Evolutionary conservation across 2,888 invertebrate species (phyloP), one percentile per base, ranked within the genome.

Genomic region (Agonopterix alstromeriana): DNA sequence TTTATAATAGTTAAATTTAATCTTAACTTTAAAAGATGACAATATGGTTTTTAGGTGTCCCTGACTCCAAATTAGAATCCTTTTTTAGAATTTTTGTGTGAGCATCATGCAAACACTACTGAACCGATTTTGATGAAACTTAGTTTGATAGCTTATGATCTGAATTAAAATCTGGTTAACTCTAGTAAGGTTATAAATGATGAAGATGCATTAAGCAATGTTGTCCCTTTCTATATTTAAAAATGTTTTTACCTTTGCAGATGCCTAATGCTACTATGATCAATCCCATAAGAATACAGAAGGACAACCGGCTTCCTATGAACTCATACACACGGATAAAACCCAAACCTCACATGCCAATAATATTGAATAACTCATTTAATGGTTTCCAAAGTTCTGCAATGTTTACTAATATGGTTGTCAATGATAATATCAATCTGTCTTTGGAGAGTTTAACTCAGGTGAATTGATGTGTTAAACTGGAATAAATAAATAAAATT

Each of bases 381-480:
- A 85, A 86, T 64, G 84, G 85, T 12, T 77, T 63, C 55, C 68
- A 57, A 46, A 67, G 54, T 54, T 51, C 52, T n/a, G 61, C 56
- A 48, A 12, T 60, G 9, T 71, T 54, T 48, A 66, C 51, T 27
- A 57, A 58, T 48, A 58, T 66, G 49, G 57, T 59, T n/a, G 35
- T 45, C 11, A 47, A 42, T 40, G 53, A 53, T 36, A 53, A 53
- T 35, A 53, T 53, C 8, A 53, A 53, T 36, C 27, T 89, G 43
- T 89, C 89, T 14, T 51, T 89, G 55, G 89, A 89, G 52, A 88
- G 67, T 61, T 71, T 89, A 53, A 89, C 89, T 41, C 89, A 89
- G 82, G 89, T 85, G 70, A 64, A 3, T 43, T 52, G 48, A 43
- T n/a, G n/a, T 38, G 0, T 38, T n/a, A 9, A 38, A n/a, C 38